Conservation (phyloP, 2,113 vertebrate genomes). For the Anas platyrhynchos region DNA sequence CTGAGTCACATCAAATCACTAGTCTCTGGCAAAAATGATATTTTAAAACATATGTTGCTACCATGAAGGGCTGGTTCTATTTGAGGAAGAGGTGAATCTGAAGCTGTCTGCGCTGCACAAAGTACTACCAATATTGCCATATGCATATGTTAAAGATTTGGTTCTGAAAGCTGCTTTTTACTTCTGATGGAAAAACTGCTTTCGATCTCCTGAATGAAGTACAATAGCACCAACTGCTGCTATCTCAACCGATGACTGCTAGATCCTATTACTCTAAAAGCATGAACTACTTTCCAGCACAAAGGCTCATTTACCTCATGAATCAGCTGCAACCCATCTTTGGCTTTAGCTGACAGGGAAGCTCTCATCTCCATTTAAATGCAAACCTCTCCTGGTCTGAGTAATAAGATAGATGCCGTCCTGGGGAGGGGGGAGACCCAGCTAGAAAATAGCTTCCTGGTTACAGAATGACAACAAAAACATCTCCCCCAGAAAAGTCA, state of each 20-base stretch:
- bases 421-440: background rate
- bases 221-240: constrained; percentile 43
- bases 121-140: constrained; percentile 2
- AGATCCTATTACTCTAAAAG: background rate
- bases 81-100: constrained; percentile 3
- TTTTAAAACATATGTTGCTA: constrained; percentile 21
- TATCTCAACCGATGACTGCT: background rate
- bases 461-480: background rate
- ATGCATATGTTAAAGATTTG: background rate
- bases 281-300: background rate
- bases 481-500: background rate
- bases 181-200: background rate
- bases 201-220: background rate
- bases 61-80: constrained; percentile 26
- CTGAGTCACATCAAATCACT: constrained; percentile 6
- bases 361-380: background rate
- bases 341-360: constrained; percentile 6
- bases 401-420: background rate
- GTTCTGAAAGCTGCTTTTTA: background rate
- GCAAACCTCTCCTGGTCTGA: constrained; percentile 13
- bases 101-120: background rate
- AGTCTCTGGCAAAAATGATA: background rate
- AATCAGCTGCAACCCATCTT: constrained; percentile 19
- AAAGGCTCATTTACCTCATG: constrained; percentile 24
- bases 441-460: background rate